phyloP scores from a whole-genome alignment of 2,113 vertebrate species.

The Sula dactylatra region DNA sequence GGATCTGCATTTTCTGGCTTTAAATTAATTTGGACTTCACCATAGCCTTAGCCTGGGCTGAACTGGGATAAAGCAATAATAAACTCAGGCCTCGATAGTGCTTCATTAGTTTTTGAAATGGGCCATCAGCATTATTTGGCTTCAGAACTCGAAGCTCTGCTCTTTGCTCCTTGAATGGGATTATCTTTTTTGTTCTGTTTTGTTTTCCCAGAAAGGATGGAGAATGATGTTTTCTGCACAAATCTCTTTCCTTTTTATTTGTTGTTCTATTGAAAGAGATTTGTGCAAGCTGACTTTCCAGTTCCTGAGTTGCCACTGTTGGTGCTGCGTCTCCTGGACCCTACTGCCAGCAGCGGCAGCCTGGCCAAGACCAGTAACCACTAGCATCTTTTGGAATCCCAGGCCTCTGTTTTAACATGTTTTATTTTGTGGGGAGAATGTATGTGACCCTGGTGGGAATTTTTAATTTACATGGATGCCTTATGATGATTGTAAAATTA shows the following conservation, averaged over 20 bases:
- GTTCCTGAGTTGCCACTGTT: not conserved
- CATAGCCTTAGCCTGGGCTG: constrained; percentile 50
- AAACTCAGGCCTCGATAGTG: constrained; percentile 30
- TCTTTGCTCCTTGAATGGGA: constrained; percentile 23
- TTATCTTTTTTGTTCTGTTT: not conserved
- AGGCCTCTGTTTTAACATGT: not conserved
- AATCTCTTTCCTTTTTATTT: constrained; percentile 1
- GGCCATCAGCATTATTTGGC: not conserved
- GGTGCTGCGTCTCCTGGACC: not conserved
- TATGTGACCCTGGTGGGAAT: constrained; percentile 43
- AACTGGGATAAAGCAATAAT: constrained; percentile 68
- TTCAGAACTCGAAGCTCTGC: not conserved
- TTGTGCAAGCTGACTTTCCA: constrained; percentile 35
- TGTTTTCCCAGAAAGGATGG: constrained; percentile 19
- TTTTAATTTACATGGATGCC: constrained; percentile 67
- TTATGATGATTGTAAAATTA: constrained; percentile 67
- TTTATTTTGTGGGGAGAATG: constrained; percentile 51
- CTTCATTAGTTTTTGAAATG: not conserved
- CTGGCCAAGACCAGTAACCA: constrained; percentile 1
- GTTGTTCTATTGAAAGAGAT: not conserved
- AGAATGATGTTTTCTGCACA: not conserved
- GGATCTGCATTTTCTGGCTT: constrained; percentile 48
- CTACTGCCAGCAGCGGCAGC: not conserved
- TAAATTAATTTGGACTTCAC: constrained; percentile 47
- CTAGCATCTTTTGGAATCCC: not conserved